A percentile compares a stretch with the other conserved stretches of the same genome.
Conservation (phyloP, 2,797 vertebrate genomes). For the Poecilia wingei region DNA sequence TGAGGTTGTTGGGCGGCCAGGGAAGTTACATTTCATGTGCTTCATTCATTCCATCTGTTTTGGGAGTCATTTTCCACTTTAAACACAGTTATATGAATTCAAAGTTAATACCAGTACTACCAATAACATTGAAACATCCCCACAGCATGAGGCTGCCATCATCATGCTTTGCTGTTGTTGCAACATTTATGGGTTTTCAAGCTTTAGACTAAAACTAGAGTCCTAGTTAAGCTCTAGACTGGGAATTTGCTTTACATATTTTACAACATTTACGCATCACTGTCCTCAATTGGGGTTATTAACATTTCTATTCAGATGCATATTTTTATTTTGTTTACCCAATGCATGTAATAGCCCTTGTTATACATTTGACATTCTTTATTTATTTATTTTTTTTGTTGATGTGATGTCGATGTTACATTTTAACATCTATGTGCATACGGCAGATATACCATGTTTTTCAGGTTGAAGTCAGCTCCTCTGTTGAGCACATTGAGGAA, state of each 20-base stretch:
- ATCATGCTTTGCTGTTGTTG: not conserved
- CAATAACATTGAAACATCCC: not conserved
- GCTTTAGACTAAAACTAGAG: not conserved
- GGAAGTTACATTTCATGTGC: not conserved
- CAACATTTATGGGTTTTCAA: not conserved
- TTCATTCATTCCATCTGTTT: not conserved
- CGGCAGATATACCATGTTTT: not conserved
- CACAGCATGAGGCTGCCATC: not conserved
- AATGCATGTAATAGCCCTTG: not conserved
- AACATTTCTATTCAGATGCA: not conserved
- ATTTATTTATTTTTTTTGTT: not conserved
- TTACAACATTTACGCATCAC: not conserved
- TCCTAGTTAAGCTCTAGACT: not conserved
- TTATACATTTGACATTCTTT: not conserved
- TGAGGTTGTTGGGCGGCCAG: not conserved
- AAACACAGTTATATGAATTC: not conserved
- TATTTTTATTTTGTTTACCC: not conserved
- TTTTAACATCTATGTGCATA: not conserved
- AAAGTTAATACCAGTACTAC: not conserved
- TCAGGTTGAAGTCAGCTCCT: slow-evolving; percentile 67
- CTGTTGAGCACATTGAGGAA: slow-evolving; percentile 73
- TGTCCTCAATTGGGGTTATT: not conserved
- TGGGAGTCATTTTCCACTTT: not conserved
- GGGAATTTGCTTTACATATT: not conserved
- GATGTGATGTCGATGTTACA: not conserved